Base-by-base conservation (phyloP, 2,797 vertebrate genomes). In the Tauraco hartlaubi region DNA sequence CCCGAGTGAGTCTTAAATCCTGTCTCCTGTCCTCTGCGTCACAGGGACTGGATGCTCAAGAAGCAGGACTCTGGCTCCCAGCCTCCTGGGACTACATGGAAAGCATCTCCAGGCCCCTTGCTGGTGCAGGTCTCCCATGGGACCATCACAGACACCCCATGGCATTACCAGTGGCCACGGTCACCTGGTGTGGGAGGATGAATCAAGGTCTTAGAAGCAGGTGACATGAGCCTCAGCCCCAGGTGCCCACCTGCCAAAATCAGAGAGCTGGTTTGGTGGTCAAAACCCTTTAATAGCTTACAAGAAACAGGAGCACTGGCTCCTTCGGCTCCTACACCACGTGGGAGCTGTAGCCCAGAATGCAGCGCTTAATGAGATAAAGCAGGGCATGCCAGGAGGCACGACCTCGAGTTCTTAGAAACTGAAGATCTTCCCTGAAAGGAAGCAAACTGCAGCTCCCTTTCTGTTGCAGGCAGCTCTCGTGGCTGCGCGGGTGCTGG, bases 111-210 rank as follows among this genome's bases (percentile, higher is more conserved):
- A 58, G 73, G 46, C 20, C 31, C 35, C 43, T 49, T 80, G 64
- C 25, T 62, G 52, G 22, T 46, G 64, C 55, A 58, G 8, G 8
- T 52, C 20, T 62, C 49, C 48, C 83, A 37, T 5, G n/a, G 76
- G 43, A 73, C 25, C 21, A 37, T 14, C 72, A 59, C 35, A 48
- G 79, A 48, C 28, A 37, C 31, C n/a, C 51, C 31, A 9, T 0
- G 9, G 62, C 29, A 33, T 17, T 61, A 16, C 41, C 0, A 3
- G 33, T 35, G n/a, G n/a, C 62, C 1, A 0, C 0, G 6, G 62
- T 54, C 9, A 82, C 7, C 18, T 41, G 17, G 15, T 44, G 35
- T 13, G 39, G 44, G 44, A 72, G 63, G 59, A 37, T 17, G 25
- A 69, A 44, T 23, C 41, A 23, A 72, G 29, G 44, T 54, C 29